Evolutionary conservation across 2,888 invertebrate genomes (phyloP), one percentile per base, ranked within the genome.

Genomic region (Ophonus ardosiacus): DNA sequence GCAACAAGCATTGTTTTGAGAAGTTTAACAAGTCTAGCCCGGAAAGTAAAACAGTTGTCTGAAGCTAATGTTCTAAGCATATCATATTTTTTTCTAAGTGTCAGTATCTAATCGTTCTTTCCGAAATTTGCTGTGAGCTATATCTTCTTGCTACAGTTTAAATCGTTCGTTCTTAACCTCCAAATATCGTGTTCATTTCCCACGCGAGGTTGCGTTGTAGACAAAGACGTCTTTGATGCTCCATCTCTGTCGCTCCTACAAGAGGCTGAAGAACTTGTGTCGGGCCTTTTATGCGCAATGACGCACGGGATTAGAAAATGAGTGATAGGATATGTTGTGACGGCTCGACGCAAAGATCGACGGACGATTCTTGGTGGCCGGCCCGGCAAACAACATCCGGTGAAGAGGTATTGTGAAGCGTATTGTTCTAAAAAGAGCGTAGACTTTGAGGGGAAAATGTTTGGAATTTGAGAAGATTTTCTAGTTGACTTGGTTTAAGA

Each of bases 241-340:
- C 71, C 17, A 18, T 74, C 71, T 74, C 71, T 18, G 43, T 43
- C 17, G 40, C 71, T 68, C 68, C 6, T 68, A 18, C 43, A 7
- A 10, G 7, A 43, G 10, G 18, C 18, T 18, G 7, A n/a, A 43
- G 71, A 40, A 78, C 24, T 56, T 7, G 31, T 76, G 56, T 78
- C 78, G 57, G 76, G 74, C 78, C 65, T 84, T 78, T 78, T 84
- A 84, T 84, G 84, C 78, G 61, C 63, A 61, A 78, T 84, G 84
- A 84, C 78, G 76, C 84, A 74, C 78, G 65, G 84, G 78, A 84
- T 84, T 84, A 78, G 63, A 74, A 84, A 84, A 78, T 84, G 84
- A 84, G 40, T 84, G 84, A 84, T 84, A 84, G 78, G 84, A 84
- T 78, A 17, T 84, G 84, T 84, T 84, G 24, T 84, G 84, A 84